phyloP scores from a whole-genome alignment of 2,888 invertebrate species.

The Ormyrus thymus region DNA sequence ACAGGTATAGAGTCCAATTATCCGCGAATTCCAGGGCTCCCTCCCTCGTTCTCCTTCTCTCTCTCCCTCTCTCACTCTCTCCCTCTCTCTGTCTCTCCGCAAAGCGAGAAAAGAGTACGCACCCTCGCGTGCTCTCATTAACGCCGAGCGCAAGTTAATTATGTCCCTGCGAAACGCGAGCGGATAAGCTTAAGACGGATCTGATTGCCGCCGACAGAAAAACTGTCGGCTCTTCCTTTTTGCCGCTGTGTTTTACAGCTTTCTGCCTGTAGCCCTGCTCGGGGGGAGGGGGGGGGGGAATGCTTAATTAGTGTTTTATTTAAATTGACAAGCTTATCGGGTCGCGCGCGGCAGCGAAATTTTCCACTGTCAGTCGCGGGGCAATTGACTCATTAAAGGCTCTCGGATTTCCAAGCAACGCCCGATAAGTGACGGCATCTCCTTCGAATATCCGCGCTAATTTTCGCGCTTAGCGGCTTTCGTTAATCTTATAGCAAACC shows the following conservation, averaged over 20 bases:
- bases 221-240: background rate
- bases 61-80: too few species aligned
- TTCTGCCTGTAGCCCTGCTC: conserved; percentile 15
- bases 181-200: conserved; percentile 15
- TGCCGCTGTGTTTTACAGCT: conserved; percentile 24
- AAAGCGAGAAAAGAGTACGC: conserved; percentile 3
- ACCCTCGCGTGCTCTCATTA: conserved; percentile 67
- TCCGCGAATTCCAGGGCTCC: background rate
- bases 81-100: too few species aligned
- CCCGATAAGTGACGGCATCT: too few species aligned
- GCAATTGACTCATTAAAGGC: too few species aligned
- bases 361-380: too few species aligned
- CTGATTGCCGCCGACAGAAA: background rate
- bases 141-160: conserved; percentile 71
- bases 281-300: conserved; percentile 10
- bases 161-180: conserved; percentile 61
- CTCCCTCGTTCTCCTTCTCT: too few species aligned
- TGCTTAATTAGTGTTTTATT: background rate
- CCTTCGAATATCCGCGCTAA: too few species aligned
- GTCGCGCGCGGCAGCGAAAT: too few species aligned
- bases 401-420: too few species aligned
- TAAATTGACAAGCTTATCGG: too few species aligned
- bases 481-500: too few species aligned
- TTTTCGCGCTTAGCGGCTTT: too few species aligned
- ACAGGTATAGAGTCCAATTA: conserved; percentile 40